Conservation (phyloP, 2,888 invertebrate species). For the Calliphora vomitoria region DNA sequence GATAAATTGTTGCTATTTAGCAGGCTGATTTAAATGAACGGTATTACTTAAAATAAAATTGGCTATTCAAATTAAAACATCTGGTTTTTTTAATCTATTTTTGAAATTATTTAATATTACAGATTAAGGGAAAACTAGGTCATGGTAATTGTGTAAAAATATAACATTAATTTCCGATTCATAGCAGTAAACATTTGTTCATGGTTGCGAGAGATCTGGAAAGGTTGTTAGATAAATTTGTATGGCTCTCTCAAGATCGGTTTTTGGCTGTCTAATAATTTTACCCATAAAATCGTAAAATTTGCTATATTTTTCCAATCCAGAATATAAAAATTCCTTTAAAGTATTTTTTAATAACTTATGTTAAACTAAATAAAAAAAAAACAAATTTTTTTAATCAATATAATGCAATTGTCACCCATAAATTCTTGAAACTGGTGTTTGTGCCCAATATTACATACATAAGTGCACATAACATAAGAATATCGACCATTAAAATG, state of each 20-base stretch:
- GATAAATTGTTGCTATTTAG: slow-evolving; percentile 57
- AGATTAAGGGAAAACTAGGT: background rate
- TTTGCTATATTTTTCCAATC: background rate
- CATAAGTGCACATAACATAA: slow-evolving; percentile 7
- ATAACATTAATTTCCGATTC: too few relatives aligned
- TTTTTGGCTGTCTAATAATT: background rate
- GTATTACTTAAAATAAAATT: background rate
- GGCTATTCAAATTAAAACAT: slow-evolving; percentile 6
- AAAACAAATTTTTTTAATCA: slow-evolving; percentile 28
- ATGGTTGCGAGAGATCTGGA: too few relatives aligned
- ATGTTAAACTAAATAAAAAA: background rate
- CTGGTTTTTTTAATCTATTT: slow-evolving; percentile 20
- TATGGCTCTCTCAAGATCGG: too few relatives aligned
- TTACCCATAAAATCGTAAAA: background rate
- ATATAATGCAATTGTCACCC: slow-evolving; percentile 40
- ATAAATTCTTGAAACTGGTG: slow-evolving; percentile 56
- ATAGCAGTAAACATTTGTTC: too few relatives aligned
- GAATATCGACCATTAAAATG: slow-evolving; percentile 59
- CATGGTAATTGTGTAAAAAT: background rate
- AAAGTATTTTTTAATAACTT: background rate
- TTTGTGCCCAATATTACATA: background rate
- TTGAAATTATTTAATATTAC: background rate
- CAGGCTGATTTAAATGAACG: slow-evolving; percentile 5
- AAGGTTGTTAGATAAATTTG: too few relatives aligned
- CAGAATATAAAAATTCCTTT: slow-evolving; percentile 31